These are phyloP conservation scores for Physella acuta DNA, from an alignment of 1,140 invertebrate genomes.

Conservation along the genomic window DNA sequence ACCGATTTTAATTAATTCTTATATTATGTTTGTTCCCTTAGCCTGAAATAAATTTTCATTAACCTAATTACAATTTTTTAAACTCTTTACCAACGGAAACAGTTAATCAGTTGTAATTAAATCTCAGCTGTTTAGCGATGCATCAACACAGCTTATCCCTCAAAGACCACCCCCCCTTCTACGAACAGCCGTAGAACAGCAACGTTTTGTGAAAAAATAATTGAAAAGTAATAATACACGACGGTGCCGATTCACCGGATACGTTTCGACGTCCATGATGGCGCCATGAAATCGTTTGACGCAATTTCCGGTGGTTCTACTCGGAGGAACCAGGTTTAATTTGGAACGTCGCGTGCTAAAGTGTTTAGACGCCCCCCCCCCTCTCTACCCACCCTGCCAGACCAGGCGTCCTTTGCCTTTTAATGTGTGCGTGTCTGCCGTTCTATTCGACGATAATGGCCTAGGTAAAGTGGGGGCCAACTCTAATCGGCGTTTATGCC, in stretches of 20 bases:
- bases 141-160: too few species aligned
- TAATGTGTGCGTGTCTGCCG: slow-evolving; percentile 6
- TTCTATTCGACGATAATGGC: slow-evolving; percentile 9
- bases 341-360: slow-evolving; percentile 18
- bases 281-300: slow-evolving; percentile 21
- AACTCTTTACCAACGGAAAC: too few species aligned
- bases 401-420: not conserved
- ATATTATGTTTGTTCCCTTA: too few species aligned
- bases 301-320: slow-evolving; percentile 17
- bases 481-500: slow-evolving; percentile 22
- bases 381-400: not conserved
- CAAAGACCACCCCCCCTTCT: too few species aligned
- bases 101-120: too few species aligned
- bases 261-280: slow-evolving; percentile 13
- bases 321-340: slow-evolving; percentile 12
- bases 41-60: too few species aligned
- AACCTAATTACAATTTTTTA: too few species aligned
- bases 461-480: not conserved
- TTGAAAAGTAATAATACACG: slow-evolving; percentile 6
- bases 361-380: slow-evolving; percentile 14
- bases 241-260: not conserved
- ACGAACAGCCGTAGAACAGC: too few species aligned
- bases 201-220: too few species aligned
- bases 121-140: too few species aligned
- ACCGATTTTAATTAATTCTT: too few species aligned